phyloP scores from a whole-genome alignment of 2,113 vertebrate species.

The Corythoichthys haematopterus region DNA sequence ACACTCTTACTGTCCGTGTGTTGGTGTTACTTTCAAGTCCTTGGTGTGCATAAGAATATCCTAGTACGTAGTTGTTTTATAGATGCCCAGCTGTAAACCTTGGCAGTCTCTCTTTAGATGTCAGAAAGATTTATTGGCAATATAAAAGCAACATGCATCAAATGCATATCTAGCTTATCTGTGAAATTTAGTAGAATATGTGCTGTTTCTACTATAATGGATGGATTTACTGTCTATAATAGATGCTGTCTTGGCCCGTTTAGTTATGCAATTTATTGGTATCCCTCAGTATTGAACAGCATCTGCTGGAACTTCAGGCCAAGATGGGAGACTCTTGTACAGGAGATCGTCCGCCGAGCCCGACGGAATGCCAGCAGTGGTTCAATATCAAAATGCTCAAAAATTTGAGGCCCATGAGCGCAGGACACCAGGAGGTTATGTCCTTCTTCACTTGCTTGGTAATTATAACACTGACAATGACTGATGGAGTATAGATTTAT shows the following conservation, averaged over 20 bases:
- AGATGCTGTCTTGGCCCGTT: background rate
- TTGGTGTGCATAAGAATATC: background rate
- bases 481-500: background rate
- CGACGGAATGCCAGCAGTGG: constrained; percentile 79
- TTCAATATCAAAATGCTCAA: constrained; percentile 68
- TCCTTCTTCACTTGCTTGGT: constrained; percentile 88
- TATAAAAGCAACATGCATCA: constrained; percentile 6
- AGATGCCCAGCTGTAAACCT: constrained; percentile 1
- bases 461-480: constrained; percentile 44
- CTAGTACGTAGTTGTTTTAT: background rate
- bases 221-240: constrained; percentile 7
- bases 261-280: constrained; percentile 6
- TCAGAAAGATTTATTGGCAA: constrained; percentile 1
- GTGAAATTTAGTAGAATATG: background rate
- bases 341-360: constrained; percentile 70
- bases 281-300: constrained; percentile 79
- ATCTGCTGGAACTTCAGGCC: constrained; percentile 79
- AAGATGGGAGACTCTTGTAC: constrained; percentile 73
- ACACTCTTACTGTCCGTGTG: constrained; percentile 2
- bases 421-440: constrained; percentile 75
- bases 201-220: background rate
- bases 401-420: constrained; percentile 62
- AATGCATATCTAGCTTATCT: background rate
- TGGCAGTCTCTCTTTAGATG: constrained; percentile 7
- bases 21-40: constrained; percentile 14